Percentiles rank a stretch among this genome's conserved stretches.
These are phyloP conservation scores for Pterocles gutturalis DNA, from an alignment of 2,113 vertebrate species.

Conservation along the genomic window DNA sequence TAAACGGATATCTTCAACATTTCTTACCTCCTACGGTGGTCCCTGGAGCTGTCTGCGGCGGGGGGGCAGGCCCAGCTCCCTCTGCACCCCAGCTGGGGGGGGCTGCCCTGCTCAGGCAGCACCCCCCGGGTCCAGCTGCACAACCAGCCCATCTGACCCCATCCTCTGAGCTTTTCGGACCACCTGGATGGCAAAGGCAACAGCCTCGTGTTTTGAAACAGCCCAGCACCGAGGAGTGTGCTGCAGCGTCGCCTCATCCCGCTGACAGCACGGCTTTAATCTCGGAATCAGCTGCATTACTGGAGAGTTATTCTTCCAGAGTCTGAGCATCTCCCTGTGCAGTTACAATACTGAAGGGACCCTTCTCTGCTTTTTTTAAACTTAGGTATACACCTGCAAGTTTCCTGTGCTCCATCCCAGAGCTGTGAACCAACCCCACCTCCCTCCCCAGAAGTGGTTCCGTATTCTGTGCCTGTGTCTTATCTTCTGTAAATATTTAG, in stretches of 20 bases:
- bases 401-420: background rate
- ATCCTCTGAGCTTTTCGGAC: background rate
- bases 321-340: background rate
- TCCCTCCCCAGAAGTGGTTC: background rate
- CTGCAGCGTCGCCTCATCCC: no score
- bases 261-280: no score
- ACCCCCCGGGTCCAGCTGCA: background rate
- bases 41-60: background rate
- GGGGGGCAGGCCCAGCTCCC: background rate
- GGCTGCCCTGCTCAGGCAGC: background rate
- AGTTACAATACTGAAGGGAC: background rate
- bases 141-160: background rate
- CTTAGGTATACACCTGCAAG: background rate
- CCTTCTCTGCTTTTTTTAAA: background rate
- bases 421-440: background rate
- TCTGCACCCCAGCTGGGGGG: background rate
- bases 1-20: background rate
- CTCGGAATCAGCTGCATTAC: background rate
- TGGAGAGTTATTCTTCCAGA: background rate
- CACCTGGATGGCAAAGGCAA: background rate
- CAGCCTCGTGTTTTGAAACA: background rate
- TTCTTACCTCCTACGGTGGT: background rate
- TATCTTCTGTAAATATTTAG: slow-evolving; percentile 1
- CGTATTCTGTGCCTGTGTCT: background rate
- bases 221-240: background rate